A percentile compares a stretch with the other conserved stretches of the same genome.
phyloP scores from a whole-genome alignment of 2,888 invertebrate genomes.

The Lochmaea capreae region DNA sequence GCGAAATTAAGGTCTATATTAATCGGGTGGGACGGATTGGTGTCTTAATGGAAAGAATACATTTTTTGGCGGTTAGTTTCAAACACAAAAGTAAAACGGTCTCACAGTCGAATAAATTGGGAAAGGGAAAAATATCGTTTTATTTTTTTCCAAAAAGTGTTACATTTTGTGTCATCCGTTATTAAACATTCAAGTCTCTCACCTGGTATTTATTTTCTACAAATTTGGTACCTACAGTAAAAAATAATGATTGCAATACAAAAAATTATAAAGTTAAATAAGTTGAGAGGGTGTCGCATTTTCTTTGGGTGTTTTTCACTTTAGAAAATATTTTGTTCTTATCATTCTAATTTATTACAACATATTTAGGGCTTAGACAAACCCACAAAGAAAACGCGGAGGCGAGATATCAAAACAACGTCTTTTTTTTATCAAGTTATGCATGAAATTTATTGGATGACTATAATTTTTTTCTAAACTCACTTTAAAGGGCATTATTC shows the following conservation, averaged over 20 bases:
- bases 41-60: constrained; percentile 17
- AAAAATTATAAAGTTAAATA: neutral
- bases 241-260: constrained; percentile 10
- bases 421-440: no score
- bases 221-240: neutral
- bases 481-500: no score
- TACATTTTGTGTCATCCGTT: constrained; percentile 8
- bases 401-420: no score
- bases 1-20: neutral
- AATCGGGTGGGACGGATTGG: neutral
- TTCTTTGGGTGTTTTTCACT: neutral
- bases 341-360: neutral
- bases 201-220: neutral
- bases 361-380: neutral
- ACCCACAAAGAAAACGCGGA: no score
- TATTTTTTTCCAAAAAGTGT: constrained; percentile 18
- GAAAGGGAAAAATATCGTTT: constrained; percentile 1
- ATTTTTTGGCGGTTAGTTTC: constrained; percentile 8
- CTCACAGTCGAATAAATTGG: constrained; percentile 1
- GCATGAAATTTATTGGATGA: no score
- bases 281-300: neutral
- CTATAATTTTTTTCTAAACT: no score
- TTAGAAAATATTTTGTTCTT: neutral
- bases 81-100: constrained; percentile 7
- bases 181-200: neutral